Evolutionary conservation across 1,140 invertebrate genomes (phyloP), one percentile per base, ranked within the genome.

Genomic region (Paraescarpia echinospica): DNA sequence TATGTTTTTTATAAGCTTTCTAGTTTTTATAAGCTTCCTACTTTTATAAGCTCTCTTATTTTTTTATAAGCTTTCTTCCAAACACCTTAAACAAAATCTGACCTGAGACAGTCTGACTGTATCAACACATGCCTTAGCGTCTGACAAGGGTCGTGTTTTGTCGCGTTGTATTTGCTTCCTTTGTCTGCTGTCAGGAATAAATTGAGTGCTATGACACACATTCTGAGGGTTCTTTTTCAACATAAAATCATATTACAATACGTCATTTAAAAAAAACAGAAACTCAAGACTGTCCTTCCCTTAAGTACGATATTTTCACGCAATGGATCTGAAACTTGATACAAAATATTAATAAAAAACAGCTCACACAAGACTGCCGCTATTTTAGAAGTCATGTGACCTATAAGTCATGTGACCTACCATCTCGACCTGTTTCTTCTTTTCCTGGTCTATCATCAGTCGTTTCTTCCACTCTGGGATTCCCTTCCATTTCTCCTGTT

Each of bases 371-470:
- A 6, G 41, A 41, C 41, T 41, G 41, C n/a, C n/a, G n/a, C n/a
- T n/a, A 41, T 12, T 41, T 6, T 12, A 41, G 4, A 41, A 41
- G 41, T 41, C 41, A 41, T 12, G 41, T 41, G 41, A 41, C 41
- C 41, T 41, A 41, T 41, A 6, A 41, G 41, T 41, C 59, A 77
- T 77, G 59, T 77, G 59, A 90, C 90, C 90, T 31, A 90, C 41
- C 34, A 35, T 35, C 18, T 93, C 92, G 34, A 31, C 92, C 41
- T 35, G 34, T 92, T 90, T 93, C 5, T 88, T 35, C 89, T 92
- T 93, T 9, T 93, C 92, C 41, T 91, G 89, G n/a, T 93, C 92
- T 9, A 92, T 90, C 35, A 93, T 93, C 2, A 93, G 93, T 34
- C 22, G 41, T 34, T 88, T 89, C 41, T 93, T 93, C 93, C 93